phyloP scores from a whole-genome alignment of 2,113 vertebrate genomes.

The Thermophis baileyi region DNA sequence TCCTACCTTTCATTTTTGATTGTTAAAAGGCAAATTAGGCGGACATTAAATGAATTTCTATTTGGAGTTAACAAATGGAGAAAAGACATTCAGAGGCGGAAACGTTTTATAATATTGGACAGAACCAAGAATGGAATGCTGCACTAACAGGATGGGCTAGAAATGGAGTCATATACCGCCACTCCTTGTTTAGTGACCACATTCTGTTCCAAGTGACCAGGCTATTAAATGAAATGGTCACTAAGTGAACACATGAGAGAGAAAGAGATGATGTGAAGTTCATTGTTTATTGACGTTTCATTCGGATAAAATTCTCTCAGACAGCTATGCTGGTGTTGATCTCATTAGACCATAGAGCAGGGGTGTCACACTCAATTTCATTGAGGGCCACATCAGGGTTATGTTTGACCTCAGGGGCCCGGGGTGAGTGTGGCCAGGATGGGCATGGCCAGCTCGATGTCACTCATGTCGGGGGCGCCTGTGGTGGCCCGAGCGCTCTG shows the following conservation, averaged over 20 bases:
- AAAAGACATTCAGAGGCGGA: background rate
- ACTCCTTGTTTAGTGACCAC: background rate
- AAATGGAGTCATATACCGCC: background rate
- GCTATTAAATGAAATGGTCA: background rate
- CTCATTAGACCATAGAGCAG: background rate
- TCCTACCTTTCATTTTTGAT: background rate
- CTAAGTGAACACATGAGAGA: background rate
- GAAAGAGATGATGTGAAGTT: background rate
- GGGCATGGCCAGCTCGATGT: no score
- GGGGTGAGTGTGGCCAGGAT: no score
- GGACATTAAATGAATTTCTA: background rate
- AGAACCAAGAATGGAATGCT: background rate
- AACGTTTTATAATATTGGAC: background rate
- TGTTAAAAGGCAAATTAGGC: background rate
- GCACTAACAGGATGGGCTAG: background rate
- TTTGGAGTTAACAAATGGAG: background rate
- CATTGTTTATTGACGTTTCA: background rate
- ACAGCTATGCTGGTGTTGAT: background rate
- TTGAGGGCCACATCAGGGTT: no score
- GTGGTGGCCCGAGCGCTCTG: no score
- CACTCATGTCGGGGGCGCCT: no score
- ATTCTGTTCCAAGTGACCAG: background rate
- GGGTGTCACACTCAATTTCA: no score
- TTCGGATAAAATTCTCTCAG: background rate
- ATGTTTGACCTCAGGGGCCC: no score